Evolutionary conservation across 1,140 invertebrate species (phyloP).

Genomic region (fruit fly (Drosophila melanogaster)): DNA sequence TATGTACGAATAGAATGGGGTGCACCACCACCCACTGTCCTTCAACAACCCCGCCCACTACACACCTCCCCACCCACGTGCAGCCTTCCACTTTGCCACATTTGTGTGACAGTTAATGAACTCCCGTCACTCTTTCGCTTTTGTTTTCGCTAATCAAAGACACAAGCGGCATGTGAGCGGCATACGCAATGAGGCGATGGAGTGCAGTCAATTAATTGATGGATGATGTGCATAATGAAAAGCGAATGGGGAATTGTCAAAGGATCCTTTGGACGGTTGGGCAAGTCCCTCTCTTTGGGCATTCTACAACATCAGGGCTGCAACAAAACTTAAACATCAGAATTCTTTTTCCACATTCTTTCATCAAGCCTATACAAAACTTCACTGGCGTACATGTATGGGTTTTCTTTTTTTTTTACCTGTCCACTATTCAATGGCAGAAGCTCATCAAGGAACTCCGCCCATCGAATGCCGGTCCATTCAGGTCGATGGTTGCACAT

Average conservation of each 20-base stretch:
- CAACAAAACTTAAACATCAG: not conserved
- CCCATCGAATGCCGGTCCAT: constrained; percentile 1
- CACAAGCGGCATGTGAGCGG: constrained; percentile 49
- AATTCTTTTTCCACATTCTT: too few species aligned
- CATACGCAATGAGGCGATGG: constrained; percentile 38
- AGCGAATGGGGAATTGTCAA: constrained; percentile 4
- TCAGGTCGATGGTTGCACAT: constrained; percentile 34
- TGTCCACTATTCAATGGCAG: constrained; percentile 12
- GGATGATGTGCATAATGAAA: constrained; percentile 50
- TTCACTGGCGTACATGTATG: not conserved
- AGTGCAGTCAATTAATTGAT: constrained; percentile 68
- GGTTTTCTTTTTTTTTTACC: constrained; percentile 1
- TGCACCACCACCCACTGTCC: constrained; percentile 1
- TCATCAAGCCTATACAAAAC: not conserved
- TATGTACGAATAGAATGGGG: constrained; percentile 41
- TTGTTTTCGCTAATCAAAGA: constrained; percentile 72
- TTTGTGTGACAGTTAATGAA: constrained; percentile 78
- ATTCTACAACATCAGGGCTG: not conserved
- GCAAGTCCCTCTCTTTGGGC: not conserved
- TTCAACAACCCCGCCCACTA: not conserved
- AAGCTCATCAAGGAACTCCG: constrained; percentile 28
- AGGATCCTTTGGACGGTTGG: not conserved
- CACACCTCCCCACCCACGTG: not conserved
- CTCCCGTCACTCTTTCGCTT: constrained; percentile 50
- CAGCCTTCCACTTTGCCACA: constrained; percentile 32